phyloP scores from a whole-genome alignment of 2,113 vertebrate species.

The Ramphastos sulfuratus region DNA sequence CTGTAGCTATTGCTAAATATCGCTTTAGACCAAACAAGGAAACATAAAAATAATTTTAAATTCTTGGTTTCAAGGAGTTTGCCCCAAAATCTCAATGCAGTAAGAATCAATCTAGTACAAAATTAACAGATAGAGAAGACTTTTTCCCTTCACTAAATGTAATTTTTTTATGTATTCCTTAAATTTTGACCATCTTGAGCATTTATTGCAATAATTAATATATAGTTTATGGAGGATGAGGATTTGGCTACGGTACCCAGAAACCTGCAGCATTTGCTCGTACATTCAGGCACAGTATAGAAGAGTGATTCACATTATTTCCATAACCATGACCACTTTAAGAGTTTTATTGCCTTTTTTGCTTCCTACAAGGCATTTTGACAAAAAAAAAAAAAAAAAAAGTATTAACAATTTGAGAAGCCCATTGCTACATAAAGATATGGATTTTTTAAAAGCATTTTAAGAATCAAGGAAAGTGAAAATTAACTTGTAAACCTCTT shows the following conservation, averaged over 20 bases:
- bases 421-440: background rate
- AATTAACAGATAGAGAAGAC: background rate
- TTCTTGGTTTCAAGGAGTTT: background rate
- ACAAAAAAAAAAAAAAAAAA: background rate
- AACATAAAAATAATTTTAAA: background rate
- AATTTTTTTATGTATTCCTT: background rate
- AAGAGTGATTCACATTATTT: background rate
- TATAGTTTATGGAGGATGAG: background rate
- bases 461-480: background rate
- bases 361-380: background rate
- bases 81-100: background rate
- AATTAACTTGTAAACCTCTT: background rate
- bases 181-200: background rate
- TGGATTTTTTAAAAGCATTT: background rate
- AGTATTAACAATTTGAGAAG: background rate
- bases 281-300: background rate
- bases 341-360: background rate
- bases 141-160: no score
- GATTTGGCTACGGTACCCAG: background rate
- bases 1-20: background rate
- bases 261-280: background rate
- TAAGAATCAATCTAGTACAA: background rate
- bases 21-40: background rate
- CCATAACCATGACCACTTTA: background rate
- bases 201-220: background rate